Evolutionary conservation across 1,140 invertebrate genomes (phyloP), one percentile per base, ranked within the genome.

Genomic region (Idris sp.): DNA sequence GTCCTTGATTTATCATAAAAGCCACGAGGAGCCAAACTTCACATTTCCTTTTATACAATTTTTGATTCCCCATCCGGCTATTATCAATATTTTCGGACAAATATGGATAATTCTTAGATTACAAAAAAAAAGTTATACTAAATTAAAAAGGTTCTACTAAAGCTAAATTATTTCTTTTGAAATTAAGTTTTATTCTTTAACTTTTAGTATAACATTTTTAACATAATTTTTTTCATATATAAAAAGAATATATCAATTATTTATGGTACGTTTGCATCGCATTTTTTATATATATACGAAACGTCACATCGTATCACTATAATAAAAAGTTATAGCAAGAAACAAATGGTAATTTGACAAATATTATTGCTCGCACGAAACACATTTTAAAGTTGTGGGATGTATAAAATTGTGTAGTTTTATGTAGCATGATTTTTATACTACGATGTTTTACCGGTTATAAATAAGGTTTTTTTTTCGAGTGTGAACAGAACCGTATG

Each of bases 1-100:
- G 64, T 68, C 64, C 53, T 68, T 68, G 64, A 68, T 68, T 68
- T 68, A 68, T 68, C 53, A 59, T 58, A 68, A 68, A 59, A 58
- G 64, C 64, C 51, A 51, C 53, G 44, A 56, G 48, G 25, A 54
- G 16, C 30, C 38, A 16, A 40, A 36, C 43, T 13, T 15, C 14
- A 13, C 41, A 43, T 46, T 48, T 48, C 48, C 41, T n/a, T n/a
- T n/a, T n/a, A 68, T 58, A 49, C 44, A 28, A 51, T 8, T 41
- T 51, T 49, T 33, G 15, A 49, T 62, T 33, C n/a, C 10, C 26
- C 46, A 38, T 51, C 25, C 15, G 26, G 46, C 22, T 8, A 8
- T 3, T 25, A 25, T 25, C 22, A 25, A 25, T 25, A 4, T 31
- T 30, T 19, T 19, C 18, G 19, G 13, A 9, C 16, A 22, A 31